Evolutionary conservation across 64 coral and sea anemone genomes (phyloP), one percentile per base, ranked within the genome.

Genomic region (Orbicella faveolata): DNA sequence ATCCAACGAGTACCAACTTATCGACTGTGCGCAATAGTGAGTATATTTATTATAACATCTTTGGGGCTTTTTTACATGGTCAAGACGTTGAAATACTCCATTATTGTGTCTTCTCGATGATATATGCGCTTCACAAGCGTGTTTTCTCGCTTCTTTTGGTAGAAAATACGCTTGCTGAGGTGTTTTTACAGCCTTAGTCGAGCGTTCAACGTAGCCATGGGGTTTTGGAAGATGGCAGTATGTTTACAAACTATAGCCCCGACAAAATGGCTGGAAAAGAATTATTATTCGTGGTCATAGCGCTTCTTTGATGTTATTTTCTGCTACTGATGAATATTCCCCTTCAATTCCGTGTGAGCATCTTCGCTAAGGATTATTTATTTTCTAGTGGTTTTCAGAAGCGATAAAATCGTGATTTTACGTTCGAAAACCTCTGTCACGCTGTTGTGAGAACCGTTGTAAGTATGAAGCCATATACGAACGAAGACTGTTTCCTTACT

Each of bases 1-100:
- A 96, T 99, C 97, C 61, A 99, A 99, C 78, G 97, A 99, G 78
- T 99, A 99, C 80, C 97, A 99, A 75, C 97, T 99, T 61, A 99
- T 99, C 82, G 97, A 99, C 72, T 99, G 97, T 78, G 97, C 97
- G 35, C 97, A 99, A 78, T 99, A 99, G 97, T 99, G 94, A 99
- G 97, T 99, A 53, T 61, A 90, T 61, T 99, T 95, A 62, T 93
- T 93, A 96, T 87, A 89, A 94, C 89, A 91, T 92, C 87, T 92
- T 63, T 72, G 70, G 83, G 78, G 76, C 75, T 87, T 78, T 90
- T 94, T 86, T 83, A 90, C 37, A 86, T 65, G 88, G 72, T 81
- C 83, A 94, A 87, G 89, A 90, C 89, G 88, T 79, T 64, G 88
- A 91, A 94, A 75, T 90, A 90, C 88, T 85, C 73, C 83, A 81